Base-by-base conservation (phyloP, 2,797 vertebrate genomes). In the Coreius guichenoti region DNA sequence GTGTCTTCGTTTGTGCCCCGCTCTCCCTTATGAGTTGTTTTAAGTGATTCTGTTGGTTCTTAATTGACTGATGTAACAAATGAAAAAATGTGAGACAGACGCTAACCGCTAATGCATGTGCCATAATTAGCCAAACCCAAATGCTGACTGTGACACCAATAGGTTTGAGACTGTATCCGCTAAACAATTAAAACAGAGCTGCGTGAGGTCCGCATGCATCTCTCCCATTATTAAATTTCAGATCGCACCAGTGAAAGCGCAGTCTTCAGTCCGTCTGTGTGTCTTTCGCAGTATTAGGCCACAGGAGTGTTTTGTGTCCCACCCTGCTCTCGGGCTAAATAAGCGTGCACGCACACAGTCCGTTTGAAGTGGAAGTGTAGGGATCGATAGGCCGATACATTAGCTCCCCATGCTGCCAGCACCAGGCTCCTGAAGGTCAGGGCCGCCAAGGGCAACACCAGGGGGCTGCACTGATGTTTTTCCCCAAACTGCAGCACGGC, bases 341-440 rank as follows among this genome's bases (percentile, higher is more conserved):
- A 78, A 91, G 93, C 92, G 94, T 92, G 93, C 93, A 92, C 91
- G 94, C 91, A 92, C 54, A 36, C 61, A 54, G 63, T 21, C 33
- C 77, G 69, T 86, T 85, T 83, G 85, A 87, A 80, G 76, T 81
- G 82, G 76, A 73, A 80, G 69, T 75, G 81, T 77, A 83, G 69
- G 72, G 94, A 97, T 97, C 96, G 94, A 97, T 97, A 95, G 90
- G 92, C 94, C 91, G 90, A 93, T 90, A 93, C 94, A 95, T 96
- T 96, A 96, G 94, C 91, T 93, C 89, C 91, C 94, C 92, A 92
- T 92, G 93, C 94, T 92, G 89, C 90, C 95, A 93, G 94, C 92
- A 92, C 88, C 80, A 92, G 95, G 94, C 93, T 96, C 95, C 95
- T 96, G 95, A 97, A 98, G 97, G 97, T 99, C 96, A 97, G 94